Conservation (phyloP, 2,888 invertebrate species). For the Cancer borealis region DNA sequence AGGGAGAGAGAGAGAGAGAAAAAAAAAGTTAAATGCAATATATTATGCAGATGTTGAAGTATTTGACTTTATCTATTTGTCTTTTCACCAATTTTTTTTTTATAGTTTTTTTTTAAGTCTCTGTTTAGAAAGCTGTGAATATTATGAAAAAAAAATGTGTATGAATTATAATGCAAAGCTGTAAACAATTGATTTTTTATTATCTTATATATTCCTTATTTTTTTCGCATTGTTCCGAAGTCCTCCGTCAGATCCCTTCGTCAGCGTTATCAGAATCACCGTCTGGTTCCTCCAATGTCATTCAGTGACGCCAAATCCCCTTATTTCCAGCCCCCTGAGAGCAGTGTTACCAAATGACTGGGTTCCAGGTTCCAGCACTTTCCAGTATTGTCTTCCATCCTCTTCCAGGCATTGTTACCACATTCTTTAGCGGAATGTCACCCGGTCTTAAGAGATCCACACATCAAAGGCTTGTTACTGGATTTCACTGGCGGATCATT, state of each 20-base stretch:
- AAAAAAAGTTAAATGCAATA: neutral
- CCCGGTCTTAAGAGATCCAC: neutral
- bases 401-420: neutral
- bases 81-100: neutral
- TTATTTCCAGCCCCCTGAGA: neutral
- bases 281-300: slow-evolving; percentile 16
- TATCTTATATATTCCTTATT: neutral
- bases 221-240: neutral
- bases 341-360: slow-evolving; percentile 29
- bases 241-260: neutral
- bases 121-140: neutral
- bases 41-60: neutral
- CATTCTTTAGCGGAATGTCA: neutral
- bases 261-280: slow-evolving; percentile 8
- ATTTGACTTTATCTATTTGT: neutral
- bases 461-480: neutral
- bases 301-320: neutral
- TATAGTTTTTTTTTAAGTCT: neutral
- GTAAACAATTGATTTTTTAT: neutral
- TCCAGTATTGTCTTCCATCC: neutral
- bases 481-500: neutral
- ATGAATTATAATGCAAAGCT: neutral
- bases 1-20: neutral
- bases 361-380: neutral
- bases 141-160: neutral